These are phyloP conservation scores for Periophthalmus modestus DNA, from an alignment of 2,113 vertebrate genomes.

Conservation along the genomic window DNA sequence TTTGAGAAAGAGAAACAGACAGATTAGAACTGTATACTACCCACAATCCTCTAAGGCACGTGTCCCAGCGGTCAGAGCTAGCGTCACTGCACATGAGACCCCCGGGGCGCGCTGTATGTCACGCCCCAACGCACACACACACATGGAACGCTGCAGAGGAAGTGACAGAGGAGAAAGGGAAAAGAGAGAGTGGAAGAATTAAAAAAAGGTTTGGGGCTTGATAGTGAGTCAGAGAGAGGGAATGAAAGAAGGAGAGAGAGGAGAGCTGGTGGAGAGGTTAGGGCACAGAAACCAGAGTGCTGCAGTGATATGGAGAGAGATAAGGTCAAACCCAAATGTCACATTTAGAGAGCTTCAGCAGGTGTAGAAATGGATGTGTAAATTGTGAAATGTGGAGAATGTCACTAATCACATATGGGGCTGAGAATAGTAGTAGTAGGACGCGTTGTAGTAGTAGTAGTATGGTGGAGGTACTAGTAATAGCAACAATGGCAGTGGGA, in stretches of 20 bases:
- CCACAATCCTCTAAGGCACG: slow-evolving; percentile 43
- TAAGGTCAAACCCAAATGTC: not conserved
- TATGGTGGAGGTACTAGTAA: not conserved
- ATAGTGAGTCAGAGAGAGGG: not conserved
- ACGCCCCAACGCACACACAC: slow-evolving; percentile 24
- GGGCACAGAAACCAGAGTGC: not conserved
- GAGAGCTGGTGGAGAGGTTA: not conserved
- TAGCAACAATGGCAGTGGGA: not conserved
- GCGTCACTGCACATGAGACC: slow-evolving; percentile 48
- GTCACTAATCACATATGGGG: not conserved
- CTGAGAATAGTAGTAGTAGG: not conserved
- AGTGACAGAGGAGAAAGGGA: slow-evolving; percentile 14
- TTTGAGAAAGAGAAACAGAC: slow-evolving; percentile 8
- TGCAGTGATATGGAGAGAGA: not conserved
- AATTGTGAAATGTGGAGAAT: not conserved
- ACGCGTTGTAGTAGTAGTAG: not conserved
- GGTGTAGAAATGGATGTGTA: not conserved
- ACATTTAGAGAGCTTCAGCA: not conserved
- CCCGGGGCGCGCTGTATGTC: slow-evolving; percentile 44
- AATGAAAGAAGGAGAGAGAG: not conserved
- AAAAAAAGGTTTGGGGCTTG: not conserved
- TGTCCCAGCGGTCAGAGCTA: slow-evolving; percentile 41
- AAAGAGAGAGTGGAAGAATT: not conserved
- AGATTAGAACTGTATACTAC: slow-evolving; percentile 27
- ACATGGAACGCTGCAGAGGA: slow-evolving; percentile 10